Base-by-base conservation (phyloP, 64 coral and sea anemone species). In the Montipora sp. region DNA sequence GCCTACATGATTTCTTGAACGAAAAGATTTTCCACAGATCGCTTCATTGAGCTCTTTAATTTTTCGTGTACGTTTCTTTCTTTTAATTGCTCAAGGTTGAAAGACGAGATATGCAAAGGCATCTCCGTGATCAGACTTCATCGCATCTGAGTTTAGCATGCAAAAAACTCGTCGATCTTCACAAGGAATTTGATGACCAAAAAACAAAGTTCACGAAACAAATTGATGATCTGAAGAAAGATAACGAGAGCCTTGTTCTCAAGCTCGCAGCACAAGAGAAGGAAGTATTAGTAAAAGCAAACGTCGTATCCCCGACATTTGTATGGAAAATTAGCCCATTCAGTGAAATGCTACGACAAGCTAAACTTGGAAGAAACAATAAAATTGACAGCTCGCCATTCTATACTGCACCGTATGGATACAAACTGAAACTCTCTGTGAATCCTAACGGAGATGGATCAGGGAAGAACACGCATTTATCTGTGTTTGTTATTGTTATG, bases 401-500 rank as follows among this genome's bases (percentile, higher is more conserved):
- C 65, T 87, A 93, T 75, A 93, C 80, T 10, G 75, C 36, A 36
- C 14, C 75, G 43, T 93, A 77, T 80, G 91, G 91, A 5, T 93
- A 93, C 5, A 93, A 93, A 81, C 47, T 93, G 22, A 61, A 80
- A 70, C n/a, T 78, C 0, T 79, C 77, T 13, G 61, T 93, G 3
- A 88, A 93, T 15, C 74, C 84, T 1, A 93, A 93, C 72, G 92
- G 92, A 2, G 83, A 88, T 57, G 84, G 83, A 2, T 88, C 78
- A 70, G 92, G 92, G 4, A 88, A 88, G 68, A 80, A 80, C 23
- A 75, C 84, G 1, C 85, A 93, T 59, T 15, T 93, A 23, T 93
- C 92, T 6, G 75, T 71, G 7, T 93, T 93, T 69, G 87, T 93
- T 9, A 80, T 88, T 14, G 77, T 93, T 7, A 88, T 93, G 92